Percentiles rank a stretch among this genome's conserved stretches.
These are phyloP conservation scores for Himalopsyche anomala DNA, from an alignment of 2,888 invertebrate species.

Conservation along the genomic window DNA sequence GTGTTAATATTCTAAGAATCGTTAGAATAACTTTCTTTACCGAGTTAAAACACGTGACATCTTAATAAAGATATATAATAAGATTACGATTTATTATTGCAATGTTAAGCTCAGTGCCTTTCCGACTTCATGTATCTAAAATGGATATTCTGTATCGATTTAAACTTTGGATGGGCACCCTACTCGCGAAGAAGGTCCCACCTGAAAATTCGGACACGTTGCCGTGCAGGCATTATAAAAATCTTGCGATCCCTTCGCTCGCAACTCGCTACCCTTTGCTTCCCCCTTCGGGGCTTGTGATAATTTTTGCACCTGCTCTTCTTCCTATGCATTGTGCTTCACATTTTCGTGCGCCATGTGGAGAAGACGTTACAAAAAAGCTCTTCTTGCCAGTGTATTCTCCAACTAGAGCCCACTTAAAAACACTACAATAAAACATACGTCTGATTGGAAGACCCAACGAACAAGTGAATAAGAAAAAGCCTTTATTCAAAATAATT, in stretches of 20 bases:
- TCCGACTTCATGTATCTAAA: too few species aligned
- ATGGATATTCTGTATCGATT: too few species aligned
- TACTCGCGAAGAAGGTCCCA: slow-evolving; percentile 12
- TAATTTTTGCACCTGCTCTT: slow-evolving; percentile 52
- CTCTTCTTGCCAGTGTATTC: background rate
- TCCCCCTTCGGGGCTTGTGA: slow-evolving; percentile 11
- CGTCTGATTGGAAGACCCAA: background rate
- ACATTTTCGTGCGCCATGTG: slow-evolving; percentile 52
- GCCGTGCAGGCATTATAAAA: slow-evolving; percentile 38
- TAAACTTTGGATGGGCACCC: background rate
- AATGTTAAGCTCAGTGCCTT: too few species aligned
- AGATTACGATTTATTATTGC: too few species aligned
- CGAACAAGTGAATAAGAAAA: background rate
- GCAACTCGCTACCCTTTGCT: slow-evolving; percentile 36
- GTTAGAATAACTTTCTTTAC: too few species aligned
- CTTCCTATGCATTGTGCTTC: slow-evolving; percentile 27
- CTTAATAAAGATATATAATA: too few species aligned
- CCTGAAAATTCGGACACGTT: slow-evolving; percentile 40
- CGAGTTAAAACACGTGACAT: too few species aligned
- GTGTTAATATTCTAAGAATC: too few species aligned
- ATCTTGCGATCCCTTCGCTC: slow-evolving; percentile 42
- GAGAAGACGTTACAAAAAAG: slow-evolving; percentile 54
- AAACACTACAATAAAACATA: background rate
- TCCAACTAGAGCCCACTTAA: background rate
- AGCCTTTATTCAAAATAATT: background rate